Conservation (phyloP, 2,113 vertebrate species). For the Clupea harengus region DNA sequence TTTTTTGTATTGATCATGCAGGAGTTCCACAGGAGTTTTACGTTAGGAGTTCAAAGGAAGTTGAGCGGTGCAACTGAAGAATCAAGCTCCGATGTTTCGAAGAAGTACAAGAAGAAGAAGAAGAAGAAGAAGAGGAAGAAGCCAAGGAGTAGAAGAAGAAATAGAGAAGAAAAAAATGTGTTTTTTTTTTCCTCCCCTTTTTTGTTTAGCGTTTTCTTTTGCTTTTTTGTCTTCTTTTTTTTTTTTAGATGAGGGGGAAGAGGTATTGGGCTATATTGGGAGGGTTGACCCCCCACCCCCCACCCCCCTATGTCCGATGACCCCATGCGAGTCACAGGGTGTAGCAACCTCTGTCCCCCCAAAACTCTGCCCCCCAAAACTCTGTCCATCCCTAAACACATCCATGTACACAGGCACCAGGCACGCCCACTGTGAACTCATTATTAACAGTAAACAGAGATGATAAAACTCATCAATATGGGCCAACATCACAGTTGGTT, state of each 20-base stretch:
- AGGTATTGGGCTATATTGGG: constrained; percentile 40
- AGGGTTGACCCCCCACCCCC: constrained; percentile 26
- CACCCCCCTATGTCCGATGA: constrained; percentile 40
- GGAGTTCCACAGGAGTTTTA: constrained; percentile 68
- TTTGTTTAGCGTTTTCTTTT: constrained; percentile 46
- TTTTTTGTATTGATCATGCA: constrained; percentile 78
- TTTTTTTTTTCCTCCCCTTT: constrained; percentile 55
- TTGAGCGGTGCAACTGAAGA: constrained; percentile 74
- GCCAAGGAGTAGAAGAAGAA: constrained; percentile 68
- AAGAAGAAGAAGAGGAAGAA: constrained; percentile 56
- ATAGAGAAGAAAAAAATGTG: constrained; percentile 64
- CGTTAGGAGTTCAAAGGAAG: constrained; percentile 72
- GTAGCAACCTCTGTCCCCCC: constrained; percentile 26
- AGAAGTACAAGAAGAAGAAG: constrained; percentile 61
- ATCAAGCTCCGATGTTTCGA: constrained; percentile 77
- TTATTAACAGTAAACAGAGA: constrained; percentile 80
- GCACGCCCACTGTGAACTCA: constrained; percentile 62
- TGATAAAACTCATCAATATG: constrained; percentile 97
- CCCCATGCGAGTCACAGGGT: constrained; percentile 43
- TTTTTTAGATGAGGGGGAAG: constrained; percentile 47
- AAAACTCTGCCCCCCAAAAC: no score
- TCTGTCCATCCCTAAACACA: constrained; percentile 20
- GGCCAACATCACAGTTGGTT: constrained; percentile 64
- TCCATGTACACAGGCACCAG: constrained; percentile 58
- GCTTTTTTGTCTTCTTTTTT: constrained; percentile 49